Evolutionary conservation across 2,797 vertebrate genomes (phyloP), one percentile per base, ranked within the genome.

Genomic region (Xyrichtys novacula): DNA sequence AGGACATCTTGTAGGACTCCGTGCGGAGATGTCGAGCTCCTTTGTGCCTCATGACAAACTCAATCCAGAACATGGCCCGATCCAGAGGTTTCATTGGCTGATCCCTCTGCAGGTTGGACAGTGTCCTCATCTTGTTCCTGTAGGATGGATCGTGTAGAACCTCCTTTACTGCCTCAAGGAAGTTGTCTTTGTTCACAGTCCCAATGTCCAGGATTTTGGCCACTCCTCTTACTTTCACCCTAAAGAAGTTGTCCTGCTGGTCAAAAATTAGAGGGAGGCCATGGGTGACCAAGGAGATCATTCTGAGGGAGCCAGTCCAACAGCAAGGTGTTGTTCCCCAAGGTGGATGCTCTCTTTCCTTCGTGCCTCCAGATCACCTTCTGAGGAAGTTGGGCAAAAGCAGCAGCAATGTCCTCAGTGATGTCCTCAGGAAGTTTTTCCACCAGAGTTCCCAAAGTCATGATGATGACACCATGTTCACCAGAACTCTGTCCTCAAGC

Each of bases 21-120:
- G 89, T 89, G 36, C 78, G 68, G 1, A 91, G 61, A 65, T 91
- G 89, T 1, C 74, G 26, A 0, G 88, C 88, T 48, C 89, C 89
- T 67, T 88, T 89, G 71, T 92, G 76, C 48, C 88, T 89, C 80
- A 92, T 92, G 61, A 89, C 86, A 32, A 85, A 92, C 88, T 92
- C 90, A 5, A 91, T 90, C 91, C 91, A 92, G 79, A 91, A 92
- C 28, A 86, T 81, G 56, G 91, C 91, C 0, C 17, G 65, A 47
- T 89, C 86, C 81, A 91, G 23, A 0, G 91, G 86, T 53, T 85
- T 85, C 53, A 68, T 79, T 46, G 89, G 86, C 68, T 90, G 88
- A 62, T 92, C 91, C 25, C 54, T 70, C 4, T 92, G 90, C 50
- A 91, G 80, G 16, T 31, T 74, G 38, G 91, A 92, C 40, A 92